A percentile compares a stretch with the other conserved stretches of the same genome.
Evolutionary conservation across 2,113 vertebrate genomes (phyloP).

Genomic region (Lasiurus cinereus): DNA sequence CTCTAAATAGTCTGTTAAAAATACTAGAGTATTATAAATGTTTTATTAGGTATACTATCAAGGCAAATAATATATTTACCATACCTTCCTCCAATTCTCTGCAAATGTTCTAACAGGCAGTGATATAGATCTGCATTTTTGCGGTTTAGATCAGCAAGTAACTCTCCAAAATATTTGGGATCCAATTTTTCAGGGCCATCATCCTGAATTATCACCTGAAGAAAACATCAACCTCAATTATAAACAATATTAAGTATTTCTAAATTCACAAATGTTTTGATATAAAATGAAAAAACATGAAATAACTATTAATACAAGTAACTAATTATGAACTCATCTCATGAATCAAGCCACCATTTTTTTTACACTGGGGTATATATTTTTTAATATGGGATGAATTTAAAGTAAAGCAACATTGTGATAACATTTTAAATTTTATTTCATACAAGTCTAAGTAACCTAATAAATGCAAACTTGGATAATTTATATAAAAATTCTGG

Average conservation of each 20-base stretch:
- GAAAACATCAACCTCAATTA: constrained; percentile 55
- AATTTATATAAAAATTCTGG: constrained; percentile 19
- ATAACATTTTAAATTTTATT: constrained; percentile 53
- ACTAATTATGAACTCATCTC: neutral
- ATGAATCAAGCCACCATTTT: constrained; percentile 20
- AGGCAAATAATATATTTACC: constrained; percentile 68
- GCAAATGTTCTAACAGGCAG: constrained; percentile 93
- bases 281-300: constrained; percentile 34
- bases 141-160: constrained; percentile 95
- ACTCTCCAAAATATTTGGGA: constrained; percentile 96
- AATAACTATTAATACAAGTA: constrained; percentile 10
- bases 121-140: constrained; percentile 94
- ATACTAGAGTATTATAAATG: constrained; percentile 17
- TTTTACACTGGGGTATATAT: neutral
- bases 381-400: constrained; percentile 45
- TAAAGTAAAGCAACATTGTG: neutral
- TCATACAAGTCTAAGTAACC: neutral
- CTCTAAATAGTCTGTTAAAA: neutral
- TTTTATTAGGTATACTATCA: constrained; percentile 30
- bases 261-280: constrained; percentile 52
- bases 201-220: constrained; percentile 71
- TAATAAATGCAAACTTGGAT: constrained; percentile 9
- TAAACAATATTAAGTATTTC: constrained; percentile 50
- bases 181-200: constrained; percentile 90
- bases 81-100: constrained; percentile 94